Conservation (phyloP, 1,140 invertebrate species). For the Nylanderia fulva region DNA sequence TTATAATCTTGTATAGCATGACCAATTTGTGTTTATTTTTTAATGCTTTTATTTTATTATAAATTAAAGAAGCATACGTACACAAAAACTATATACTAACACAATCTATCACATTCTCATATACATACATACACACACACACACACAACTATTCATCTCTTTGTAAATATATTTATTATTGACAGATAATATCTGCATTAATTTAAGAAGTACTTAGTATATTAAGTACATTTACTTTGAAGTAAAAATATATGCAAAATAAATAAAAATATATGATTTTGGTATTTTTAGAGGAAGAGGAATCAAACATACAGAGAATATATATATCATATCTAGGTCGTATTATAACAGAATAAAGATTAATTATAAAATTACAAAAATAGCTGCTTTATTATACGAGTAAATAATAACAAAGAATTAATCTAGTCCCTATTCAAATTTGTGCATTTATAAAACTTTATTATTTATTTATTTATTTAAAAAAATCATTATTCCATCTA, state of each 20-base stretch:
- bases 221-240: neutral
- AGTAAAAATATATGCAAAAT: neutral
- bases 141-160: neutral
- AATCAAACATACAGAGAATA: neutral
- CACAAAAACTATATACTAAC: neutral
- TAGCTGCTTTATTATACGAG: conserved; percentile 9
- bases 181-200: neutral
- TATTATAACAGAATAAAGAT: neutral
- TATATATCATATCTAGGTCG: neutral
- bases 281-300: neutral
- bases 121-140: too few species aligned
- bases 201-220: neutral
- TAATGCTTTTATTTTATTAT: neutral
- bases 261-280: too few species aligned
- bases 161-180: neutral
- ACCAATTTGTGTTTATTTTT: neutral
- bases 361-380: conserved; percentile 26
- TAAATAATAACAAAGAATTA: neutral
- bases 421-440: neutral
- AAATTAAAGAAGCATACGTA: conserved; percentile 5
- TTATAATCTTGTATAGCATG: neutral
- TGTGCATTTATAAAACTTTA: neutral
- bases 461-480: neutral
- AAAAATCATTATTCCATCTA: neutral
- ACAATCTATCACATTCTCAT: neutral